phyloP scores from a whole-genome alignment of 2,113 vertebrate species.

The Ascaphus truei region DNA sequence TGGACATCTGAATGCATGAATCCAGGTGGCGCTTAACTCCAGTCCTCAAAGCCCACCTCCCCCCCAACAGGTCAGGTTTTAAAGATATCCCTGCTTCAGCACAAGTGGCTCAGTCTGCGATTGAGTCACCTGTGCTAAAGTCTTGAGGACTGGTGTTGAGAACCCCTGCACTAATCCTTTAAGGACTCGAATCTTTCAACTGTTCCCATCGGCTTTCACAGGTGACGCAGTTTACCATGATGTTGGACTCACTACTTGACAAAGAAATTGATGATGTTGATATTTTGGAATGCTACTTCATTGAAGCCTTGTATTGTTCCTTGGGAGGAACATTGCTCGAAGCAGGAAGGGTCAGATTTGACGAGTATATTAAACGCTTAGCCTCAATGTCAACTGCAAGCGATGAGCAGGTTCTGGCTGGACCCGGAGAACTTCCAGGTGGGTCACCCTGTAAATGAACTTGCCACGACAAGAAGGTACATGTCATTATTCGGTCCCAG shows the following conservation, averaged over 20 bases:
- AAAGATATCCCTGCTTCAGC: too few species aligned
- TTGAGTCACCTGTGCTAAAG: too few species aligned
- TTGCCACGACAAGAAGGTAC: too few species aligned
- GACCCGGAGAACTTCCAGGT: conserved; percentile 88
- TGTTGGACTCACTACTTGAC: conserved; percentile 74
- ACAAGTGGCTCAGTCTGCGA: too few species aligned
- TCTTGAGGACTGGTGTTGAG: too few species aligned
- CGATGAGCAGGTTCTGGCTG: conserved; percentile 62
- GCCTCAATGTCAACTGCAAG: conserved; percentile 63
- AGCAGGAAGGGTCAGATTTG: conserved; percentile 70
- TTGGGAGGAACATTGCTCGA: conserved; percentile 81
- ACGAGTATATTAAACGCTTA: conserved; percentile 73
- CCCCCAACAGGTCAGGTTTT: too few species aligned
- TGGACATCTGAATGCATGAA: too few species aligned
- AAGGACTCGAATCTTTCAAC: too few species aligned
- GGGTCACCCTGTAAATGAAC: conserved; percentile 20
- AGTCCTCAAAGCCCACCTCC: too few species aligned
- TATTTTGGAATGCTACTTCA: conserved; percentile 82
- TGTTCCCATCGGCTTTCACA: conserved; percentile 52
- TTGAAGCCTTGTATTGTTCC: conserved; percentile 89
- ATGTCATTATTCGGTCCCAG: too few species aligned
- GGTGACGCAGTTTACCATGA: conserved; percentile 80
- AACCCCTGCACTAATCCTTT: too few species aligned
- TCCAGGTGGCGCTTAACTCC: too few species aligned
- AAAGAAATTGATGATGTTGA: conserved; percentile 51